Evolutionary conservation across 2,113 vertebrate species (phyloP).

Genomic region (Potamarius usumacintae): DNA sequence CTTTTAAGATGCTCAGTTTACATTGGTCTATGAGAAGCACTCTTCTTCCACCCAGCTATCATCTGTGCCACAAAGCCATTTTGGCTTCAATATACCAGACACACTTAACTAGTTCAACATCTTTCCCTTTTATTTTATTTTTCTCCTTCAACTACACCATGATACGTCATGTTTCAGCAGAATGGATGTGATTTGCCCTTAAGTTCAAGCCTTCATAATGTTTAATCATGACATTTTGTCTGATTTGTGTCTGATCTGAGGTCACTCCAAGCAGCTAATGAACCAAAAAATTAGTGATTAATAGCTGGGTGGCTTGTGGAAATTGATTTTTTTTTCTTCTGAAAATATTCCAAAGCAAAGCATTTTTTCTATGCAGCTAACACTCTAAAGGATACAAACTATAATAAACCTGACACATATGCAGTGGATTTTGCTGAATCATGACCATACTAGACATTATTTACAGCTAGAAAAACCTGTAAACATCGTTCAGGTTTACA

Average conservation of each 20-base stretch:
- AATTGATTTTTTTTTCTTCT: background rate
- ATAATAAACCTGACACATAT: background rate
- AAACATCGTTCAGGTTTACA: background rate
- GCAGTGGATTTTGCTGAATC: conserved; percentile 11
- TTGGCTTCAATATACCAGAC: conserved; percentile 6
- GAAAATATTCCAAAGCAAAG: conserved; percentile 16
- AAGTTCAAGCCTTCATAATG: background rate
- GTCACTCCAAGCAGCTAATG: conserved; percentile 1
- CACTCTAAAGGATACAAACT: background rate
- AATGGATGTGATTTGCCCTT: background rate
- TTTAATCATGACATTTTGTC: conserved; percentile 16
- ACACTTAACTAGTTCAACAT: background rate
- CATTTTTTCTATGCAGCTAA: background rate
- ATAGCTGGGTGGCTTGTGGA: conserved; percentile 10
- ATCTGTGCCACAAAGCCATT: background rate
- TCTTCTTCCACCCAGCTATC: background rate
- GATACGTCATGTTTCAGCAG: background rate
- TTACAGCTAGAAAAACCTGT: background rate
- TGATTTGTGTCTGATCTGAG: conserved; percentile 10
- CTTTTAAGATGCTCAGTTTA: background rate
- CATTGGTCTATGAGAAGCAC: background rate
- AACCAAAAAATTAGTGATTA: conserved; percentile 32
- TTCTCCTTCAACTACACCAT: conserved; percentile 27
- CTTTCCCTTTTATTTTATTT: background rate
- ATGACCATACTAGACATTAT: background rate